These are phyloP conservation scores for Scalopus aquaticus DNA, from an alignment of 2,113 vertebrate genomes.

Conservation along the genomic window DNA sequence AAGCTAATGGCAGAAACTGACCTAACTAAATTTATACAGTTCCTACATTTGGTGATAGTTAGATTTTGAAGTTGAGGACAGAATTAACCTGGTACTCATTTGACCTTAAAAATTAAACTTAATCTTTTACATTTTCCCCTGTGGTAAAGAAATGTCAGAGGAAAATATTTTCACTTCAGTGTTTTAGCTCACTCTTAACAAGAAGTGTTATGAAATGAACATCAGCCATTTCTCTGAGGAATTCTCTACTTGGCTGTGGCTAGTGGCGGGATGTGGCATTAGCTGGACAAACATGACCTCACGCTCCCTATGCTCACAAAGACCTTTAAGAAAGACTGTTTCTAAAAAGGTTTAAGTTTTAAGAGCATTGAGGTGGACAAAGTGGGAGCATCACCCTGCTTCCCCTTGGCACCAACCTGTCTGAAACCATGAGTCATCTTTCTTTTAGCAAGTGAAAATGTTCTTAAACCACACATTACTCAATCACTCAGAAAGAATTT, in stretches of 20 bases:
- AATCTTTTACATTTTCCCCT: conserved; percentile 25
- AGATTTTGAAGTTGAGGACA: conserved; percentile 20
- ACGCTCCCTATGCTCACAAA: neutral
- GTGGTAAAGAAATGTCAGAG: conserved; percentile 18
- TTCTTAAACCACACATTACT: conserved; percentile 26
- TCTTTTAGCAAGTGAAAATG: conserved; percentile 41
- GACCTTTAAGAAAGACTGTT: conserved; percentile 61
- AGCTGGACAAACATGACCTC: conserved; percentile 29
- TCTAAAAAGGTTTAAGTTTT: conserved; percentile 26
- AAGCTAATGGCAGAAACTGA: neutral
- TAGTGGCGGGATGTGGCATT: conserved; percentile 14
- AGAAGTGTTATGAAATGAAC: conserved; percentile 18
- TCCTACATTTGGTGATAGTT: conserved; percentile 29
- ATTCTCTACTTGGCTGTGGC: neutral
- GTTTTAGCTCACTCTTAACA: conserved; percentile 50
- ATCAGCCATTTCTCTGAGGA: conserved; percentile 12
- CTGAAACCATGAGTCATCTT: conserved; percentile 36
- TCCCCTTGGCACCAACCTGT: neutral
- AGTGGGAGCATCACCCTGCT: neutral
- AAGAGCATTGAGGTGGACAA: conserved; percentile 12
- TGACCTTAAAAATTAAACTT: conserved; percentile 32
- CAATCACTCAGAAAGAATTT: neutral
- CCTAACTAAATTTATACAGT: neutral
- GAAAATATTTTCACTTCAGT: conserved; percentile 34
- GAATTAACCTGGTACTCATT: neutral